phyloP scores from a whole-genome alignment of 2,113 vertebrate species.

The Fregetta grallaria region DNA sequence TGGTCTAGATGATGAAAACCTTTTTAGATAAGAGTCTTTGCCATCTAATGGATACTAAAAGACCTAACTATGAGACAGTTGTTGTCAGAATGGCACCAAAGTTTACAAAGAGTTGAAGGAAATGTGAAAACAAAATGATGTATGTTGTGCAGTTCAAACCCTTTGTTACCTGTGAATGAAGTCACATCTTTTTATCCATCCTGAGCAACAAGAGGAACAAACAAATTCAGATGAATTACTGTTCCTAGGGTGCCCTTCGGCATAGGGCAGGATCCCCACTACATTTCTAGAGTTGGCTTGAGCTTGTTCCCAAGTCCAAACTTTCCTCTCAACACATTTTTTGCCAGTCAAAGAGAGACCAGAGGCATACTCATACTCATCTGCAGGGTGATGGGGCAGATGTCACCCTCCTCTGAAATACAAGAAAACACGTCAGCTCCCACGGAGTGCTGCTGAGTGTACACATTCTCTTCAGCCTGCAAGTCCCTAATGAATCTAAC shows the following conservation, averaged over 20 bases:
- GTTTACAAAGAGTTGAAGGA: not conserved
- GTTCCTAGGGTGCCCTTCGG: not conserved
- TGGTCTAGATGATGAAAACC: not conserved
- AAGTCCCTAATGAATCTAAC: not conserved
- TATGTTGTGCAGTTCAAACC: not conserved
- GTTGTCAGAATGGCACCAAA: not conserved
- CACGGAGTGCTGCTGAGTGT: not conserved
- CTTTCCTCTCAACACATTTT: not conserved
- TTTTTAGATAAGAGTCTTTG: constrained; percentile 3
- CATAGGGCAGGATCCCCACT: not conserved
- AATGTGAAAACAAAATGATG: not conserved
- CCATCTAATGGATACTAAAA: not conserved
- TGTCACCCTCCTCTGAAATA: not conserved
- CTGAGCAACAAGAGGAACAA: not conserved
- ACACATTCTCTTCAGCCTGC: not conserved
- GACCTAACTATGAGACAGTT: not conserved
- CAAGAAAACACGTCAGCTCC: not conserved
- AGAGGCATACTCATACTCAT: not conserved
- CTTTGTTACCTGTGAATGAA: not conserved
- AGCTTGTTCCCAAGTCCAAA: not conserved
- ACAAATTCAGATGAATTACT: not conserved
- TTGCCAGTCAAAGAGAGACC: not conserved
- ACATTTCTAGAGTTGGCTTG: not conserved
- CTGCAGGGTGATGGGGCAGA: not conserved
- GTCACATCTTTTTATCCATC: not conserved